A percentile compares a stretch with the other conserved stretches of the same genome.
Conservation (phyloP, 2,113 vertebrate species). For the Mus musculus region GRCm39 chr1:127073001-127073500, state of each 20-base stretch:
- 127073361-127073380: neutral
- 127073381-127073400: neutral
- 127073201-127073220: too few relatives aligned
- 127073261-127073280: neutral
- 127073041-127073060: neutral
- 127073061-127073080: neutral
- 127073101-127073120: neutral
- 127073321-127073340: neutral
- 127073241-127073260: neutral
- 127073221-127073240: too few relatives aligned
- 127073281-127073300: neutral
- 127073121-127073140: neutral
- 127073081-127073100: too few relatives aligned
- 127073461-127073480: neutral
- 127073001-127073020: neutral
- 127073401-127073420: neutral
- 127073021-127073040: neutral
- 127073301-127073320: neutral
- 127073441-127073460: conserved; percentile 27
- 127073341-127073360: neutral
- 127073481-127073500: conserved; percentile 33
- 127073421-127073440: conserved; percentile 51
- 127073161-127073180: neutral
- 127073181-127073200: neutral
- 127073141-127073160: neutral